Evolutionary conservation across 2,888 invertebrate species (phyloP), one percentile per base, ranked within the genome.

Genomic region (Plagiodera versicolora): DNA sequence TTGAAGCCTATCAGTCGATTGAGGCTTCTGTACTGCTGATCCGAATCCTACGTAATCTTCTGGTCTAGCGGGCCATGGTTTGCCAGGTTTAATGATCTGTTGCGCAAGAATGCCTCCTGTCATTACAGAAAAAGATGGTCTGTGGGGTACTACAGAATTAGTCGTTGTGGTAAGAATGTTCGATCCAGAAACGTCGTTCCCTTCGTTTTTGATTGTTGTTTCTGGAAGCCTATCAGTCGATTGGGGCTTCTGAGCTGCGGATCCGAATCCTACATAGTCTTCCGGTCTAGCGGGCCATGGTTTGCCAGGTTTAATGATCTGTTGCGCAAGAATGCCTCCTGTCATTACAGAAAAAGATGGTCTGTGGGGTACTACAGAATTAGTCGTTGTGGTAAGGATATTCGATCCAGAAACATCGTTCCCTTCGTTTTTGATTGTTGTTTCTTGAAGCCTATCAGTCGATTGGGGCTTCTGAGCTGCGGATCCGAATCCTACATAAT

Each of bases 31-130:
- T n/a, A 14, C 10, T 9, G 55, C 46, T 11, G 56, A 19, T 14
- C 10, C 51, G 32, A 46, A 19, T 1, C 48, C 30, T 39, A 14
- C 44, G 35, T 66, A 56, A 47, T 52, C 51, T 56, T 62, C 57
- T 2, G 61, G 49, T 9, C 53, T 63, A 32, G 53, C 59, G 5
- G 61, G 65, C 65, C 58, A 63, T 18, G 65, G 63, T 54, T 58
- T 58, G 16, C 67, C 65, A 19, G 58, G 56, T 45, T 60, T 56
- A 10, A 58, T 50, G 20, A 48, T 46, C 10, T 52, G 45, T 50
- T 50, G 54, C 0, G 50, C 19, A 5, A 14, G 14, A 24, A 35
- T 20, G 8, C 55, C 51, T n/a, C 55, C 55, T 1, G 54, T 51
- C 9, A 48, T 11, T 44, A 61, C 61, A 19, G 46, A 52, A 46